Base-by-base conservation (phyloP, 2,888 invertebrate genomes). In the Eristalis pertinax region DNA sequence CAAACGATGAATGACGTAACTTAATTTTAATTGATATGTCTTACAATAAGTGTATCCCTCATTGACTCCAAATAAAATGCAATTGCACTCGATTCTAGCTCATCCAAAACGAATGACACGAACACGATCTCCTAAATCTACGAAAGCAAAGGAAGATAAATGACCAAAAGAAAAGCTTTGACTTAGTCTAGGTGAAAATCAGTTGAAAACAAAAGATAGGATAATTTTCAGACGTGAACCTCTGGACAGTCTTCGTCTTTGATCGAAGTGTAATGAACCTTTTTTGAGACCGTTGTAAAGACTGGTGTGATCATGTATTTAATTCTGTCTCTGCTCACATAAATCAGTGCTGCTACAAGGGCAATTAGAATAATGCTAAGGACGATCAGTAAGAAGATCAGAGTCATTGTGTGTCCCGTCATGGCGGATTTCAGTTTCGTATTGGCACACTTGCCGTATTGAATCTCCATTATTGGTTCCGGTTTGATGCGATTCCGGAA, bases 251-350 rank as follows among this genome's bases (percentile, higher is more conserved):
- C 95, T 88, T 94, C 94, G 89, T 95, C 95, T 81, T 94, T 94
- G 89, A 96, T 96, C 10, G 95, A 95, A 0, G 96, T 96, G 90
- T 96, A 96, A 88, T 96, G 95, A 50, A 96, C 96, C 91, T 96
- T 95, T 90, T 95, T 94, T 50, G 95, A 94, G 56, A 96, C 95
- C 75, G 94, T 94, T 89, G 95, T 95, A 65, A 96, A 93, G 38
- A 96, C 93, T 0, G 96, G 96, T 38, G 94, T 94, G 58, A 95
- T 93, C 91, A 94, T 94, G 81, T 93, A 93, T 88, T 94, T 94
- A 64, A 96, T 92, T 84, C 94, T 94, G 78, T 94, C 94, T 86
- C 95, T 94, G 90, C 95, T 95, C 41, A 95, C 92, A 90, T 96
- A 96, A 26, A 95, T 93, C 72, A 96, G 93, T 4, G 95, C 94